Evolutionary conservation across 2,888 invertebrate genomes (phyloP).

Genomic region (Drosophila diplacantha): DNA sequence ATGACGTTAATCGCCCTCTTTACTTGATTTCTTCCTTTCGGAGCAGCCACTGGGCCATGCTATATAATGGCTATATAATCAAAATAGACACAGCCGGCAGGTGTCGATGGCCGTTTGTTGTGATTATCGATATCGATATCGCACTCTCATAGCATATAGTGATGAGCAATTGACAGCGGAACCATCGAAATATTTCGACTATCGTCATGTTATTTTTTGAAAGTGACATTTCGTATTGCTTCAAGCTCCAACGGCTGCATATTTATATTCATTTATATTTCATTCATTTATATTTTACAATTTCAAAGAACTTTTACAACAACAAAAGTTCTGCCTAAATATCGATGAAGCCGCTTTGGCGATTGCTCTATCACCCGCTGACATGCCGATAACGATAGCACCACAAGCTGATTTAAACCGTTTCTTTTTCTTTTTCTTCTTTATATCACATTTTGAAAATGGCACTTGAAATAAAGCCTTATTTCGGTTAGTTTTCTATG

Average conservation of each 20-base stretch:
- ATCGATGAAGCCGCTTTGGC: neutral
- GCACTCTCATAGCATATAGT: neutral
- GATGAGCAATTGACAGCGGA: neutral
- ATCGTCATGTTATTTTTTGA: neutral
- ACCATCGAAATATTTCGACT: neutral
- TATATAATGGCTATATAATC: constrained; percentile 14
- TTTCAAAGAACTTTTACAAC: neutral
- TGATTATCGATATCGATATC: constrained; percentile 20
- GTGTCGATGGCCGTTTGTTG: constrained; percentile 21
- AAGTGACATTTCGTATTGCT: neutral
- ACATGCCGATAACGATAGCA: neutral
- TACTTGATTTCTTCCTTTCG: neutral
- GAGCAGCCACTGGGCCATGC: constrained; percentile 12
- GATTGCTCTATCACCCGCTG: too few relatives aligned
- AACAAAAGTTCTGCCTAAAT: neutral
- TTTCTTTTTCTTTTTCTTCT: neutral
- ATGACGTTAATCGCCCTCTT: constrained; percentile 23
- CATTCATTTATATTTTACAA: neutral
- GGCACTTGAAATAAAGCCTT: neutral
- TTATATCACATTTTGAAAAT: neutral
- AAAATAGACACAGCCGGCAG: constrained; percentile 26
- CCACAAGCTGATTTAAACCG: neutral
- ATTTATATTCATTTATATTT: neutral
- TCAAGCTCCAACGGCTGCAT: neutral
- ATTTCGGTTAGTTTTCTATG: neutral